These are phyloP conservation scores for Noctua comes DNA, from an alignment of 2,888 invertebrate species.

Conservation along the genomic window DNA sequence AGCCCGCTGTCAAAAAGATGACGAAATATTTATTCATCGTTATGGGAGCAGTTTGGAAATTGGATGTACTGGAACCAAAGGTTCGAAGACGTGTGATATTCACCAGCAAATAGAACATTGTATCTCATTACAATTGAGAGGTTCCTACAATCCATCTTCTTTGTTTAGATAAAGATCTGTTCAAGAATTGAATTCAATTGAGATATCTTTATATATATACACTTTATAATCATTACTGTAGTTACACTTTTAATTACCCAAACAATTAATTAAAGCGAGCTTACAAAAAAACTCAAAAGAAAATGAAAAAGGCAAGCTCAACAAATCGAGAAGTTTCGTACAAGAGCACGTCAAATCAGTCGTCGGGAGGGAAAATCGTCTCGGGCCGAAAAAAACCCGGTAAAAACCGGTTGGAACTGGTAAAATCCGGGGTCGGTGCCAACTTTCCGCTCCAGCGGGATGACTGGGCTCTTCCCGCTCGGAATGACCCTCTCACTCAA, in stretches of 20 bases:
- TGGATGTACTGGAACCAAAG: background rate
- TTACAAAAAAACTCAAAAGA: conserved; percentile 23
- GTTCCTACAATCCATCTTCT: background rate
- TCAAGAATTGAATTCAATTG: background rate
- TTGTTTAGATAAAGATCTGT: background rate
- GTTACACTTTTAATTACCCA: conserved; percentile 16
- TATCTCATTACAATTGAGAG: background rate
- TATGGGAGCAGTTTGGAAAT: background rate
- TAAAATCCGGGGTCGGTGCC: conserved; percentile 77
- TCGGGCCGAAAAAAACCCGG: conserved; percentile 58
- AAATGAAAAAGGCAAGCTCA: conserved; percentile 50
- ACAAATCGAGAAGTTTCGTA: conserved; percentile 57
- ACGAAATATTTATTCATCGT: background rate
- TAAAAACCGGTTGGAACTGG: conserved; percentile 70
- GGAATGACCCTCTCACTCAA: conserved; percentile 69
- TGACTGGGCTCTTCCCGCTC: conserved; percentile 75
- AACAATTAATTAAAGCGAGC: conserved; percentile 53
- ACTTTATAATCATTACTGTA: background rate
- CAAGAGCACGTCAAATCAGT: conserved; percentile 69
- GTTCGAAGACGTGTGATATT: background rate
- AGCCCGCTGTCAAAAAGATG: no score
- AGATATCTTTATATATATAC: background rate
- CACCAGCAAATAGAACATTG: background rate
- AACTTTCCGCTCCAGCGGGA: conserved; percentile 74
- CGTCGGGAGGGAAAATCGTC: conserved; percentile 53